Base-by-base conservation (phyloP, 2,888 invertebrate genomes). In the Brachypalpus laphriformis region DNA sequence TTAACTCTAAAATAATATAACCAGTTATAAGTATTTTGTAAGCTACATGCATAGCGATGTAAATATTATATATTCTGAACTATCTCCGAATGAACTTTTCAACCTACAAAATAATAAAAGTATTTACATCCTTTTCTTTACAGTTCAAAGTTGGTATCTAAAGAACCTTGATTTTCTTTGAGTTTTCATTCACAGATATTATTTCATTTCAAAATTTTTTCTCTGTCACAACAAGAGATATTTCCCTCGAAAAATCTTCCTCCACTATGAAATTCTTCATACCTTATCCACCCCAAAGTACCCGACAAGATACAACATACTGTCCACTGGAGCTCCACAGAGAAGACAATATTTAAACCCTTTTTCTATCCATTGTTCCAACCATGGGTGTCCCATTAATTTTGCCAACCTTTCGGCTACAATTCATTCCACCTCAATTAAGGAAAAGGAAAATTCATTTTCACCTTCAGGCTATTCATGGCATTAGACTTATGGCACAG, bases 361-460 rank as follows among this genome's bases (percentile, higher is more conserved):
- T 59, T 25, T 16, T 18, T 54, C 5, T 31, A n/a, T 56, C 31
- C 34, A 14, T 16, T 45, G 31, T 56, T 14, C 54, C 54, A 34
- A 37, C 49, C 49, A 34, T 76, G 18, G 66, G 49, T 66, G 57
- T 65, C 28, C 57, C 49, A 70, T 70, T 68, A 54, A 54, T 70
- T 54, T 61, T 70, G 28, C 4, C 51, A 77, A 77, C 70, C 68
- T 68, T 68, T 61, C 70, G 68, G 77, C 77, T 49, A 77, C 77
- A 77, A 77, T 77, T 70, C 68, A 77, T 77, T 77, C 54, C 68
- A 77, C 68, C 77, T 77, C 68, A 77, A 77, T 77, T 70, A 70
- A 70, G 77, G 68, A 77, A 77, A 70, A 77, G 77, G 68, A 70
- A 77, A 77, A 77, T 77, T 77, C 61, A 77, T 77, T 77, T 61